These are phyloP conservation scores for Bilobella aurantiaca DNA, from an alignment of 1,140 invertebrate genomes.

Conservation along the genomic window DNA sequence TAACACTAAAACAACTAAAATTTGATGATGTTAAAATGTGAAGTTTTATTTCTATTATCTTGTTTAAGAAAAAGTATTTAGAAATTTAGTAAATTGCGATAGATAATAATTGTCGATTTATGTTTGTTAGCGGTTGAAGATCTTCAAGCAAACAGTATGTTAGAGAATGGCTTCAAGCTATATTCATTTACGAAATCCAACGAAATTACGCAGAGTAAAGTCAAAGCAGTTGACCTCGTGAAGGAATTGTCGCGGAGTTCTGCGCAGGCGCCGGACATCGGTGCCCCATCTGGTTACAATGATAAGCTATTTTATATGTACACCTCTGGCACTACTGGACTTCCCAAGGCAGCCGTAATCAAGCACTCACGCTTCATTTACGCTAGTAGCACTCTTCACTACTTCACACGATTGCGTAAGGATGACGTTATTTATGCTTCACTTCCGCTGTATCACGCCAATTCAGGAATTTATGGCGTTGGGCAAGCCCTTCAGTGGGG, in stretches of 20 bases:
- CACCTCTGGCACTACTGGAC: slow-evolving; percentile 25
- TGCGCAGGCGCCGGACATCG: background rate
- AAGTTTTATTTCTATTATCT: background rate
- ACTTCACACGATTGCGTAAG: slow-evolving; percentile 40
- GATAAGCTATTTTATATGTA: slow-evolving; percentile 63
- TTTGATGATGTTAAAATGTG: no score
- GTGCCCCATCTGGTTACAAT: background rate
- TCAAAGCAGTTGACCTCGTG: background rate
- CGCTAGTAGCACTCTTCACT: slow-evolving; percentile 59
- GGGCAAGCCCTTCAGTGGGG: slow-evolving; percentile 54
- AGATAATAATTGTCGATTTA: background rate
- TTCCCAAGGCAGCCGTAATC: slow-evolving; percentile 26
- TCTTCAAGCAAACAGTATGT: slow-evolving; percentile 1
- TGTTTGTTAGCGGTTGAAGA: background rate
- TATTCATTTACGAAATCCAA: background rate
- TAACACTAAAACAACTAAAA: no score
- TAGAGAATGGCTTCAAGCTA: background rate
- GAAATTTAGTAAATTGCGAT: no score
- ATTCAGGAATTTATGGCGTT: slow-evolving; percentile 51
- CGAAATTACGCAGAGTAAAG: background rate
- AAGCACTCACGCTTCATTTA: slow-evolving; percentile 53
- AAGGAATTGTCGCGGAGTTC: background rate
- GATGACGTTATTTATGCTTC: slow-evolving; percentile 52
- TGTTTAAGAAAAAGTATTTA: no score
- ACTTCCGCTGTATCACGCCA: slow-evolving; percentile 57